Evolutionary conservation across 92 coral and sea anemone genomes (phyloP), one percentile per base, ranked within the genome.

Genomic region (Micromussa lordhowensis): DNA sequence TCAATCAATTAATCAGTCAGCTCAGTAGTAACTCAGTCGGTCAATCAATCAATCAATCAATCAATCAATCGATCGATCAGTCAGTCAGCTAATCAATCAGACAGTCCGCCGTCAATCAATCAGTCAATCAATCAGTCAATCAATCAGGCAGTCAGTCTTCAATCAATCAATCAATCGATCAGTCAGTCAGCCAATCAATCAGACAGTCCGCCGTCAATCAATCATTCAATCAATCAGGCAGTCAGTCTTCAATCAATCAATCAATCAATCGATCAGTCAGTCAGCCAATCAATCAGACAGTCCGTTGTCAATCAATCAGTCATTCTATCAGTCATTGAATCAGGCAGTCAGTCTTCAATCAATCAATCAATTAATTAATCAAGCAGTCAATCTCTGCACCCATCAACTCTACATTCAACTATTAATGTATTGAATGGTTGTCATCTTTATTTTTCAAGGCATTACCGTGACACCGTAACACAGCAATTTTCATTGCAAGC

Each of bases 161-260:
- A 17, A 1, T 19, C 24, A 17, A 6, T 17, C 66, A 59, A 26
- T 17, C 66, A 21, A 4, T 22, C 26, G 8, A 2, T 31, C 35
- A 79, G 48, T 57, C 89, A 86, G 63, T 24, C 75, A 59, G 8
- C 5, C 66, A 59, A 21, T 19, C 66, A 59, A 5, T 59, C 66
- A 59, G 1, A 19, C 8, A 21, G 1, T 21, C n/a, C 19, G 8
- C 21, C 63, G 3, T 4, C 8, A 59, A 3, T 59, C 66, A 59
- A 8, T 21, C 66, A 21, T 6, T 21, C 66, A 59, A 7, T 17
- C 6, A 59, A 26, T 19, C 26, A 17, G 26, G 3, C 24, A 17
- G 66, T 17, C 66, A 59, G 26, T 17, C n/a, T n/a, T n/a, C n/a
- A 19, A 7, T 21, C 21, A 59, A 3, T 59, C 66, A 9, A 59